These are phyloP conservation scores for Charadrius vociferus DNA, from an alignment of 2,113 vertebrate genomes.

Conservation along the genomic window DNA sequence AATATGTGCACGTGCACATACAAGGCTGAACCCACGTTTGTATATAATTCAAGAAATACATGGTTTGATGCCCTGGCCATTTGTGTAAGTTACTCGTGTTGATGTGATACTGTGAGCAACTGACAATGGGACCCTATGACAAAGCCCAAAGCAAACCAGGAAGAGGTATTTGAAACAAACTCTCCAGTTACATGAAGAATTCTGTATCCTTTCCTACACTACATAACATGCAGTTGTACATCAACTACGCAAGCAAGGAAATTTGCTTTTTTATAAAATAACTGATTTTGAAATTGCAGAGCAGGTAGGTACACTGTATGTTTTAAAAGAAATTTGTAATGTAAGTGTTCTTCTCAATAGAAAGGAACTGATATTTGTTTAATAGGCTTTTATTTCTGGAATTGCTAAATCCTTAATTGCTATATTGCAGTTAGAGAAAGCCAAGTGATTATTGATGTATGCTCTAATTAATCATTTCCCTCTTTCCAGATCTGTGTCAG, in stretches of 20 bases:
- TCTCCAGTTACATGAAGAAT: neutral
- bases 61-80: neutral
- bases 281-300: neutral
- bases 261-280: neutral
- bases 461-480: neutral
- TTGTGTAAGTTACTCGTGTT: neutral
- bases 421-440: neutral
- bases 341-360: neutral
- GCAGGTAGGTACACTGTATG: neutral
- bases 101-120: neutral
- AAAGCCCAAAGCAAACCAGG: rapidly evolving
- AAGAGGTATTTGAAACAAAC: neutral
- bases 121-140: neutral
- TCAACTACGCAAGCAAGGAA: neutral
- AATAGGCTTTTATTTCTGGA: neutral
- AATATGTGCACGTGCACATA: neutral
- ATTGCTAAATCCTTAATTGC: neutral
- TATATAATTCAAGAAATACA: neutral
- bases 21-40: neutral
- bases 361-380: neutral
- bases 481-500: neutral
- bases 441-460: neutral
- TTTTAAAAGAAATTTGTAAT: neutral
- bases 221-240: neutral
- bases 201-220: neutral